These are phyloP conservation scores for Ciconia boyciana DNA, from an alignment of 2,113 vertebrate species.

Conservation along the genomic window DNA sequence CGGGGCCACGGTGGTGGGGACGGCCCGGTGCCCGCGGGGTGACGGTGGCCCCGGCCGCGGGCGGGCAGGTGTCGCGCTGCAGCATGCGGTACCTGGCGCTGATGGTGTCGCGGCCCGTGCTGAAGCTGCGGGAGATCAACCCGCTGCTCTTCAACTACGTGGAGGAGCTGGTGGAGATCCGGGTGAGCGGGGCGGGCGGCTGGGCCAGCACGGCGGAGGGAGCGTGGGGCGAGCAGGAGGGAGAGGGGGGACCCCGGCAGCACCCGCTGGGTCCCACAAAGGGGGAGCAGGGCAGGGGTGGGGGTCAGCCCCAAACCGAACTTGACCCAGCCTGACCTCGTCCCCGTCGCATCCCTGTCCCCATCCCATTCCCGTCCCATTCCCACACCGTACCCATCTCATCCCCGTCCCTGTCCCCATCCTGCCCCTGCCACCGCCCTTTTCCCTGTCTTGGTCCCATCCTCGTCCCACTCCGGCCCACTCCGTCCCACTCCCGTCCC, in stretches of 20 bases:
- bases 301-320: neutral
- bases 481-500: too few relatives aligned
- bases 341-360: neutral
- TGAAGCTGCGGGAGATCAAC: constrained; percentile 92
- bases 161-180: constrained; percentile 96
- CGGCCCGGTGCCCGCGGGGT: accelerated
- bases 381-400: too few relatives aligned
- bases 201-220: too few relatives aligned
- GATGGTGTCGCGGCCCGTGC: constrained; percentile 91
- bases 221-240: neutral
- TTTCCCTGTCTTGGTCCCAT: neutral
- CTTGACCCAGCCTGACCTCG: neutral
- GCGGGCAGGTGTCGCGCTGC: constrained; percentile 87
- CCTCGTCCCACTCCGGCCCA: neutral
- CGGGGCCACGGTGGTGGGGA: neutral
- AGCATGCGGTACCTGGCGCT: constrained; percentile 93
- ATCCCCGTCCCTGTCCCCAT: neutral
- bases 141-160: constrained; percentile 97
- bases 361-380: neutral
- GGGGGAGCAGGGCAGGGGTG: too few relatives aligned
- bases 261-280: neutral
- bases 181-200: constrained; percentile 70
- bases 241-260: neutral
- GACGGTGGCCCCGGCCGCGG: neutral
- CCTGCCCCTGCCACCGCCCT: neutral